Evolutionary conservation across 1,140 invertebrate species (phyloP), one percentile per base, ranked within the genome.

Genomic region (Tetragnatha versicolor): DNA sequence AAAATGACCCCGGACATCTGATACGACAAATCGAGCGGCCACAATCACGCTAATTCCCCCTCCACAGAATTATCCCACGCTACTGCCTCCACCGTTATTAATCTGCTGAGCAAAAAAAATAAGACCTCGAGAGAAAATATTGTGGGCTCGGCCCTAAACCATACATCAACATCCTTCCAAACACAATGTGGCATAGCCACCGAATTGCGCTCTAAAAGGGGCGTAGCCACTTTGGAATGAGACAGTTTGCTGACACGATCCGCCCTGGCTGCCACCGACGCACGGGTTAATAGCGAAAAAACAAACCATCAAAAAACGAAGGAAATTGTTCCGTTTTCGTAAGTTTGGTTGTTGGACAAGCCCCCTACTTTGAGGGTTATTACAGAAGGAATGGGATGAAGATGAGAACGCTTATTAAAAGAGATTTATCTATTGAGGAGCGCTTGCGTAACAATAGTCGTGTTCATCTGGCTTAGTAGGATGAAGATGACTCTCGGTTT

Each of bases 201-300:
- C 58, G 72, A 75, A 75, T 63, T 75, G 55, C 55, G 72, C 72
- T 75, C 53, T 75, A 75, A 75, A 63, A 7, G 72, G 72, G 72
- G 72, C 72, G 72, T 75, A 22, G 72, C 58, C 72, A 61, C 55
- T 33, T 25, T 35, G 49, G 33, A 75, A 75, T 75, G 72, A 75
- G 72, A 75, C 72, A 75, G 58, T 75, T 75, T 51, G 72, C 72
- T 75, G 72, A 75, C 72, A 75, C 55, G 55, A 47, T 29, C 72
- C 72, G 72, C 72, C 72, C 69, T 42, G 39, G 35, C 63, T 63
- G 55, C 72, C 72, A 63, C 72, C 72, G 72, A 61, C 55, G 72
- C 66, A 55, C 9, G 47, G 45, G 72, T 75, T 75, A 75, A 75
- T 75, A 75, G 63, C 17, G 33, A 33, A 39, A 22, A 63, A 58